Conservation (phyloP, 92 coral and sea anemone genomes). For the Montipora capitata region DNA sequence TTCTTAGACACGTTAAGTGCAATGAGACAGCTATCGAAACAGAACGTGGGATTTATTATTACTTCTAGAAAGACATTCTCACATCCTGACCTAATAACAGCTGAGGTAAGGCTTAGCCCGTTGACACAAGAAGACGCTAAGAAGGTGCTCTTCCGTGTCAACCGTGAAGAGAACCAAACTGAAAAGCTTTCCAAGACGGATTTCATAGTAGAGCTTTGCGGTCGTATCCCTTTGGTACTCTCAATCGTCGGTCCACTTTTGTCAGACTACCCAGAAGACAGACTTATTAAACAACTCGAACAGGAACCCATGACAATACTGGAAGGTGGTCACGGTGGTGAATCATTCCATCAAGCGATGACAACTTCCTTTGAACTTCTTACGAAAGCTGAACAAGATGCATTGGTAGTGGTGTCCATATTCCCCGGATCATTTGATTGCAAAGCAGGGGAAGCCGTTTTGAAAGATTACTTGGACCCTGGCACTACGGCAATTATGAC, state of each 20-base stretch:
- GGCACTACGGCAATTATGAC: not conserved
- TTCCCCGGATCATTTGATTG: slow-evolving; percentile 60
- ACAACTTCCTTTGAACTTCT: slow-evolving; percentile 55
- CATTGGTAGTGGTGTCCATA: slow-evolving; percentile 50
- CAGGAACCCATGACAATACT: slow-evolving; percentile 40
- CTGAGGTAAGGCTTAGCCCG: not conserved
- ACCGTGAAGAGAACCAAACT: not conserved
- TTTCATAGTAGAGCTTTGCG: slow-evolving; percentile 57
- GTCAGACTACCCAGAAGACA: slow-evolving; percentile 33
- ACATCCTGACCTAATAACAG: not conserved
- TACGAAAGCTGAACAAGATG: not conserved
- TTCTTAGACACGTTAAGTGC: slow-evolving; percentile 14
- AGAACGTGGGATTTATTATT: slow-evolving; percentile 37
- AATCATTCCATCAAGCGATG: slow-evolving; percentile 36
- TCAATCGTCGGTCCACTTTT: slow-evolving; percentile 65
- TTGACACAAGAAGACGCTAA: not conserved
- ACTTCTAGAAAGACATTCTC: slow-evolving; percentile 32
- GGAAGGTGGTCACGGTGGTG: not conserved
- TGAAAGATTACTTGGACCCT: not conserved
- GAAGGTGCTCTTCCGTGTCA: slow-evolving; percentile 9
- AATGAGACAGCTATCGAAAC: slow-evolving; percentile 33
- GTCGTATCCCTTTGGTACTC: slow-evolving; percentile 63
- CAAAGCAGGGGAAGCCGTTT: slow-evolving; percentile 54
- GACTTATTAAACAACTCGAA: slow-evolving; percentile 25
- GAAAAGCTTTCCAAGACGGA: slow-evolving; percentile 13